Evolutionary conservation across 2,113 vertebrate genomes (phyloP), one percentile per base, ranked within the genome.

Genomic region (Stigmatopora argus): DNA sequence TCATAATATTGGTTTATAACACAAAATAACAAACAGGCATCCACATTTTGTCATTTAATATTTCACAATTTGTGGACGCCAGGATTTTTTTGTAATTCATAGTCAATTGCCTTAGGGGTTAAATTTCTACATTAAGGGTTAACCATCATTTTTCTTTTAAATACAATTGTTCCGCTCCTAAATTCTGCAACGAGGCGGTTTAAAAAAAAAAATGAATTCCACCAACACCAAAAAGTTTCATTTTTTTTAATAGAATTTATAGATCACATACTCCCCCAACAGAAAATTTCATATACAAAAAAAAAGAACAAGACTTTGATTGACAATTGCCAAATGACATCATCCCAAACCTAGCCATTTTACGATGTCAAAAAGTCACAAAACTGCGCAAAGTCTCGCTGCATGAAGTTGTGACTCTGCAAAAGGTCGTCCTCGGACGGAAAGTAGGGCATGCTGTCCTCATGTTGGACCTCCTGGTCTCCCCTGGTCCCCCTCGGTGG

Each of bases 341-440:
- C 21, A 15, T 4, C 53, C 5, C 21, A 4, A 31, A 31, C 23
- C 13, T 31, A 31, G 1, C 23, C 23, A 7, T 12, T 31, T 85
- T 79, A 87, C 26, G 74, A 21, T 9, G 84, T 79, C 62, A 95
- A 84, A 18, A 87, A 82, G 80, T 92, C 90, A 75, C 90, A 95
- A 82, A 95, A 94, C 75, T 94, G 88, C 11, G 90, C 87, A 70
- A 94, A 95, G 90, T 95, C 94, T 63, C 84, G 90, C 75, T 92
- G 91, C 93, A 95, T 95, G 87, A 94, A 94, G 64, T 90, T 86
- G 68, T 94, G 91, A 62, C 92, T 95, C 78, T 93, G 89, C 38
- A 92, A 80, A 65, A 94, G 84, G 73, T 95, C 94, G 68, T 92
- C 84, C 71, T 94, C 93, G 0, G 93, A 95, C 6, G 94, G 94